phyloP scores from a whole-genome alignment of 2,888 invertebrate genomes.

The Stenchaetothrips biformis region DNA sequence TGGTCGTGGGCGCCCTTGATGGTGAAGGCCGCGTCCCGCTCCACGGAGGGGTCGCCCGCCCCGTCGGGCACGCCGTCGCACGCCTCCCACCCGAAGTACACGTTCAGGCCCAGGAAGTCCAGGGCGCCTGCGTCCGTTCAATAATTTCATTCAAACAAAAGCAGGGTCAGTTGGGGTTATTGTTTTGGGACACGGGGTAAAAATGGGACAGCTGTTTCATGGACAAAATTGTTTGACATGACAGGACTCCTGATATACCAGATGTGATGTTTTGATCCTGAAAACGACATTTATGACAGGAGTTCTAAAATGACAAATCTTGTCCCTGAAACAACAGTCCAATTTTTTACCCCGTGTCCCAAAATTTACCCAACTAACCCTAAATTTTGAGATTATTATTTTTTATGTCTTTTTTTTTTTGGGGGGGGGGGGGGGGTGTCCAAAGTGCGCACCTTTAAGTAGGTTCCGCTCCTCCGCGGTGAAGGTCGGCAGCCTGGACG shows the following conservation, averaged over 20 bases:
- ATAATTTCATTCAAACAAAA: neutral
- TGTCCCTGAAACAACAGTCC: neutral
- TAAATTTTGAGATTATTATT: conserved; percentile 37
- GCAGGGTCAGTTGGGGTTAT: too few relatives aligned
- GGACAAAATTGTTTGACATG: too few relatives aligned
- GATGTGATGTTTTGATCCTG: too few relatives aligned
- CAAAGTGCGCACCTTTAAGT: neutral
- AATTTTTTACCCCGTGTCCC: neutral
- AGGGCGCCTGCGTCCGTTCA: conserved; percentile 48
- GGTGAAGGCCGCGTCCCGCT: conserved; percentile 45
- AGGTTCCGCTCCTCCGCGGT: neutral
- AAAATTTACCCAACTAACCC: conserved; percentile 35
- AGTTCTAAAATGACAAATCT: too few relatives aligned
- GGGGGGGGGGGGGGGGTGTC: too few relatives aligned
- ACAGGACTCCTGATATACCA: too few relatives aligned
- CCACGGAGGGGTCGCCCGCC: conserved; percentile 26
- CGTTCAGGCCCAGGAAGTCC: conserved; percentile 71
- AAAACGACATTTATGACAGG: too few relatives aligned
- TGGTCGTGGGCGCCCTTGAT: conserved; percentile 41
- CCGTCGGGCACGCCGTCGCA: conserved; percentile 51
- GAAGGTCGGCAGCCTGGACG: conserved; percentile 8
- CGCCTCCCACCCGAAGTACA: conserved; percentile 48
- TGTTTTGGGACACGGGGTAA: too few relatives aligned
- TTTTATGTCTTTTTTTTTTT: too few relatives aligned
- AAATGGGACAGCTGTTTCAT: too few relatives aligned